Conservation (phyloP, 2,888 invertebrate genomes). For the Nomada lathburiana region DNA sequence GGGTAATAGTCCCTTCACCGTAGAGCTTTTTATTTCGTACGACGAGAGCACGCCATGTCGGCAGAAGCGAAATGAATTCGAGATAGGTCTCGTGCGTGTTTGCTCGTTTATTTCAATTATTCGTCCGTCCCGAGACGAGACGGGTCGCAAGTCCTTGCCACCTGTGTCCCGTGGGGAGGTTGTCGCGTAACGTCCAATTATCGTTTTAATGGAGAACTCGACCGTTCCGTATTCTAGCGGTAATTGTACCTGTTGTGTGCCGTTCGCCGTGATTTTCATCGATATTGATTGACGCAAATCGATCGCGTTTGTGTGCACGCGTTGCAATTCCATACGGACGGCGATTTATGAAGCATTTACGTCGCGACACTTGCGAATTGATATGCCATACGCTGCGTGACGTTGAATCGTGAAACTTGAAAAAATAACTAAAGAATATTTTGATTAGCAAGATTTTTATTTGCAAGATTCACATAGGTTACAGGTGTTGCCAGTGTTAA, state of each 20-base stretch:
- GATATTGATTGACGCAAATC: constrained; percentile 2
- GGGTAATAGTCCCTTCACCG: constrained; percentile 25
- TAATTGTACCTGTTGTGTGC: not conserved
- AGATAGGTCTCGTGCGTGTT: not conserved
- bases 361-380: not conserved
- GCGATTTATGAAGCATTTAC: not conserved
- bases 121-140: not conserved
- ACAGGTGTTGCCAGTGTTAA: not conserved
- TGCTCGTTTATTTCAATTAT: constrained; percentile 13
- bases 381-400: not conserved
- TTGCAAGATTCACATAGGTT: not conserved
- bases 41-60: too few relatives aligned
- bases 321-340: not conserved
- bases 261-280: not conserved
- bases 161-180: not conserved
- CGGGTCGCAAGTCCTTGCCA: too few relatives aligned
- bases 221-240: not conserved
- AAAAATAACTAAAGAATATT: not conserved
- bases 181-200: not conserved
- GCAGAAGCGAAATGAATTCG: not conserved
- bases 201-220: not conserved
- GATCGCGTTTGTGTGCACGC: not conserved
- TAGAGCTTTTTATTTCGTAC: not conserved
- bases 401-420: not conserved
- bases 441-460: not conserved